Evolutionary conservation across 2,113 vertebrate species (phyloP).

Genomic region (Cryptotis parvus): DNA sequence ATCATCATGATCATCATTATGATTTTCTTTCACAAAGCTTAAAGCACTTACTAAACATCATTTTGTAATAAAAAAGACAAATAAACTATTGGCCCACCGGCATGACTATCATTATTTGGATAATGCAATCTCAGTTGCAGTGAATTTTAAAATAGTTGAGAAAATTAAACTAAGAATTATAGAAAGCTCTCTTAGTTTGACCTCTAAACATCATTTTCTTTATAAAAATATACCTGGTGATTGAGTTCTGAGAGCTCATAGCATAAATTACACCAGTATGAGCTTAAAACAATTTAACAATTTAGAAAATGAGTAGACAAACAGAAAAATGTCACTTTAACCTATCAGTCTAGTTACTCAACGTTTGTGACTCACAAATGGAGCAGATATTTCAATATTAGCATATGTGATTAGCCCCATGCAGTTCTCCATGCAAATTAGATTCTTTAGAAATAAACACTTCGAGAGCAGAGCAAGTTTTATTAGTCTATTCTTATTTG

Average conservation of each 20-base stretch:
- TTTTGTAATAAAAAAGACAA: constrained; percentile 51
- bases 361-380: not conserved
- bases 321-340: not conserved
- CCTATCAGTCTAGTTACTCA: not conserved
- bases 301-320: constrained; percentile 42
- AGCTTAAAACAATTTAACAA: constrained; percentile 37
- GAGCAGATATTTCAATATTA: constrained; percentile 13
- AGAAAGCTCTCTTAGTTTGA: constrained; percentile 34
- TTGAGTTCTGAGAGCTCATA: constrained; percentile 20
- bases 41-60: constrained; percentile 50
- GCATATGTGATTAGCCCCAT: not conserved
- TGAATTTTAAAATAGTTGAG: constrained; percentile 46
- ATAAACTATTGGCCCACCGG: constrained; percentile 3
- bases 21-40: constrained; percentile 48
- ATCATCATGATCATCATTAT: constrained; percentile 7
- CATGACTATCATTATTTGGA: constrained; percentile 7
- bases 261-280: constrained; percentile 10
- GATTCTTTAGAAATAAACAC: not conserved
- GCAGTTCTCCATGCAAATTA: constrained; percentile 18
- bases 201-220: constrained; percentile 39
- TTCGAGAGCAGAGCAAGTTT: not conserved
- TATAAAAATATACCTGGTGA: not conserved
- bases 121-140: not conserved
- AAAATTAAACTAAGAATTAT: constrained; percentile 43
- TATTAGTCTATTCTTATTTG: not conserved